Conservation (phyloP, 2,113 vertebrate species). For the Astur gentilis region DNA sequence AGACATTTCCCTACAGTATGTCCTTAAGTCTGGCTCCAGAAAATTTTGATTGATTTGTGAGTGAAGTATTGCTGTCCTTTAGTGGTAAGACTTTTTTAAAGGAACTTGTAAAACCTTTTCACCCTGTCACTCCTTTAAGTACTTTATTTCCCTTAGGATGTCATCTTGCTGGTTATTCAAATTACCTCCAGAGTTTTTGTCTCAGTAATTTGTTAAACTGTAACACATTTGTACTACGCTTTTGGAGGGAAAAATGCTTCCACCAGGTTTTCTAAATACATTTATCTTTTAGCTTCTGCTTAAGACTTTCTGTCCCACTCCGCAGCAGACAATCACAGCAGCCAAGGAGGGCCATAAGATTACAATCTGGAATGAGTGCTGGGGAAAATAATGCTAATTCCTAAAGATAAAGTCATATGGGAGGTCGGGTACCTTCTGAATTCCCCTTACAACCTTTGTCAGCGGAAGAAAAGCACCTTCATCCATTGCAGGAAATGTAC, state of each 20-base stretch:
- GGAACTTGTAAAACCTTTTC: not conserved
- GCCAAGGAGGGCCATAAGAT: not conserved
- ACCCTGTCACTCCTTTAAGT: not conserved
- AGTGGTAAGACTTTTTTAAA: not conserved
- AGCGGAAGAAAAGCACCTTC: not conserved
- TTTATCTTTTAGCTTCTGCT: not conserved
- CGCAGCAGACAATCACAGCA: not conserved
- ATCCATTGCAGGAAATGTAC: not conserved
- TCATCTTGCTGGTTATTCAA: not conserved
- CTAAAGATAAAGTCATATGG: not conserved
- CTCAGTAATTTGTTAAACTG: not conserved
- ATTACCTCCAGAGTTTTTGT: not conserved
- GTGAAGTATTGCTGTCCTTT: not conserved
- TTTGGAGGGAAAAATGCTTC: not conserved
- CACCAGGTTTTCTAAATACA: not conserved
- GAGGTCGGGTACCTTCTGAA: not conserved
- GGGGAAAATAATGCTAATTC: not conserved
- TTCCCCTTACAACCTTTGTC: not conserved
- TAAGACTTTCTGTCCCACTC: not conserved
- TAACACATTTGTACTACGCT: not conserved
- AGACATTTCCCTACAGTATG: not conserved
- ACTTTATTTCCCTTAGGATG: not conserved
- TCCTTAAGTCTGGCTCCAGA: not conserved
- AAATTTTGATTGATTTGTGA: not conserved
- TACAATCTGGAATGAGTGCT: not conserved